Evolutionary conservation across 2,888 invertebrate species (phyloP).

Genomic region (Volucella inanis): DNA sequence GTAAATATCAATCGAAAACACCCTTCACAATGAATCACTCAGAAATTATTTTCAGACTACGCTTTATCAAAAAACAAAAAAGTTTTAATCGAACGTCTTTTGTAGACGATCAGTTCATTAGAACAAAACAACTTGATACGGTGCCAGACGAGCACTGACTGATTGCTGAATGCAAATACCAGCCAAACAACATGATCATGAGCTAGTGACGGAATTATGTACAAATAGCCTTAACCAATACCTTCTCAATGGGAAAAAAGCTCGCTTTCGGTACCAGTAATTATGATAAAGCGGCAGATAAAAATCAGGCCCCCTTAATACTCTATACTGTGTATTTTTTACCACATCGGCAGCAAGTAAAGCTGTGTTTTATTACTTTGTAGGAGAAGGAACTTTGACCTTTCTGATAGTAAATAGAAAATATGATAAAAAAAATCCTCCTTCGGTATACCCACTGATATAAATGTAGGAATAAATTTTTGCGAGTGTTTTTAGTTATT

Average conservation of each 20-base stretch:
- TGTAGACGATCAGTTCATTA: background rate
- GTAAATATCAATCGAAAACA: background rate
- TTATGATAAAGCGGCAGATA: conserved; percentile 49
- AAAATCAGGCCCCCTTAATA: conserved; percentile 57
- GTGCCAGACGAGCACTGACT: conserved; percentile 58
- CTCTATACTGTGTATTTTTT: conserved; percentile 19
- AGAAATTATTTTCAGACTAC: background rate
- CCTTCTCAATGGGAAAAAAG: conserved; percentile 31
- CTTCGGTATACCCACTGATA: background rate
- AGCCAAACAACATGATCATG: conserved; percentile 46
- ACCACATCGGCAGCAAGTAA: background rate
- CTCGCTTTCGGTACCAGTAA: conserved; percentile 34
- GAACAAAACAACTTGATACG: conserved; percentile 43
- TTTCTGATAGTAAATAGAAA: conserved; percentile 41
- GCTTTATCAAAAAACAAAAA: conserved; percentile 27
- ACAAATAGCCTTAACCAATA: conserved; percentile 27
- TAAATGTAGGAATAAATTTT: background rate
- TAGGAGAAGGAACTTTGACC: conserved; percentile 65
- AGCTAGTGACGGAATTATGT: conserved; percentile 31
- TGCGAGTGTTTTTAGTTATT: conserved; percentile 10
- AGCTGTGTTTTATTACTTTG: conserved; percentile 6
- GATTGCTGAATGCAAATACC: conserved; percentile 51
- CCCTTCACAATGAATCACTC: conserved; percentile 15
- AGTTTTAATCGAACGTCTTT: background rate
- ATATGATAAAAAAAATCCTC: conserved; percentile 14